Conservation (phyloP, 1,140 invertebrate genomes). For the Phenacoccus solenopsis region DNA sequence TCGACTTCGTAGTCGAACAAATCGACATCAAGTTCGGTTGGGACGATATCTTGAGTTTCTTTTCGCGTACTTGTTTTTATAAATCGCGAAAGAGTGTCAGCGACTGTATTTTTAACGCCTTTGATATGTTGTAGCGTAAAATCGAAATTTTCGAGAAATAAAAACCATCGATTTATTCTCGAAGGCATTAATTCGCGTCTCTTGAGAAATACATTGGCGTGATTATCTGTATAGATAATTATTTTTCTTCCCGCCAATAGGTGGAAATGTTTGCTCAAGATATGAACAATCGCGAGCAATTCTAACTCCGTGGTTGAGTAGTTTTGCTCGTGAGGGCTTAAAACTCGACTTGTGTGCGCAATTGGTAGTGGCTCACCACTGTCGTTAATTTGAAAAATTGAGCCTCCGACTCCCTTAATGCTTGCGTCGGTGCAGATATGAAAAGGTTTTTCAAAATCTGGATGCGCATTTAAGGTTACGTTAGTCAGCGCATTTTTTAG, state of each 20-base stretch:
- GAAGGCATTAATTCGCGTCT: not conserved
- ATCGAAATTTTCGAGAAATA: not conserved
- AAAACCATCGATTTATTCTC: not conserved
- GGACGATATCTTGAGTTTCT: no score
- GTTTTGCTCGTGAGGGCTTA: not conserved
- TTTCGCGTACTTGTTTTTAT: no score
- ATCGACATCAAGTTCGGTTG: no score
- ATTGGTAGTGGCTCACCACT: not conserved
- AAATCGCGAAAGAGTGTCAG: not conserved
- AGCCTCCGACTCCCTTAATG: not conserved
- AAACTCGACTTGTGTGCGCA: not conserved
- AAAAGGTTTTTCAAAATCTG: not conserved
- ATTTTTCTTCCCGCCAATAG: not conserved
- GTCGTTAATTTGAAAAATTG: not conserved
- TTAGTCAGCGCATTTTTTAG: not conserved
- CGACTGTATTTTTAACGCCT: not conserved
- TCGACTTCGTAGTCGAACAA: no score
- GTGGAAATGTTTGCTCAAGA: not conserved
- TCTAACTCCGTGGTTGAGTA: not conserved
- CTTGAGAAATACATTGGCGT: not conserved
- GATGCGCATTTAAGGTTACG: not conserved
- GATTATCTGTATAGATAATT: not conserved
- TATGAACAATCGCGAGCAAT: not conserved
- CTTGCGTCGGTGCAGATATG: not conserved
- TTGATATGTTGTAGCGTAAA: not conserved